These are phyloP conservation scores for Plectropomus leopardus DNA, from an alignment of 2,113 vertebrate genomes.

Conservation along the genomic window DNA sequence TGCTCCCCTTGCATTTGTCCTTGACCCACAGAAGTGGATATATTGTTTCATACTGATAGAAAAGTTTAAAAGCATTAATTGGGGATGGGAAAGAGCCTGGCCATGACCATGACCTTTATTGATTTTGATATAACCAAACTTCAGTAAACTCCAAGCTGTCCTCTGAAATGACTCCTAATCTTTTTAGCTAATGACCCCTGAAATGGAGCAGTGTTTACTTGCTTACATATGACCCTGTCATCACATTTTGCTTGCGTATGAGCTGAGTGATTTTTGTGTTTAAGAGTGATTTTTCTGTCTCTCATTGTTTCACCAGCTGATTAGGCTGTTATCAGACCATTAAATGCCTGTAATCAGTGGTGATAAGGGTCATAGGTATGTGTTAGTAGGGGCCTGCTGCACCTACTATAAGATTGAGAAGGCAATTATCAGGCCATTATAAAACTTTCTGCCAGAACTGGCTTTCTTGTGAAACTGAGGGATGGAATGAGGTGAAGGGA, in stretches of 20 bases:
- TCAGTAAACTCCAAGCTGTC: background rate
- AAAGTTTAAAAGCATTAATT: constrained; percentile 1
- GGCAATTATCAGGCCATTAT: too few species aligned
- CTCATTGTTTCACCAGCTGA: too few species aligned
- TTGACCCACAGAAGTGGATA: constrained; percentile 1
- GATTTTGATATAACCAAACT: background rate
- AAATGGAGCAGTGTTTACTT: background rate
- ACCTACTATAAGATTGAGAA: too few species aligned
- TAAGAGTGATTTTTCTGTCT: background rate
- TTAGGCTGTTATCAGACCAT: too few species aligned
- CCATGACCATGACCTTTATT: background rate
- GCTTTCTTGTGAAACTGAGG: too few species aligned
- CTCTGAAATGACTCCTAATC: background rate
- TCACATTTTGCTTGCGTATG: background rate
- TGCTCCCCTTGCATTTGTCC: background rate
- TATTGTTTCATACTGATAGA: background rate
- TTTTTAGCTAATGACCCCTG: background rate
- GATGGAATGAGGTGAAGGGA: too few species aligned
- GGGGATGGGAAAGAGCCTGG: background rate
- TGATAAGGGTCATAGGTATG: too few species aligned
- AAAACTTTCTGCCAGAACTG: too few species aligned
- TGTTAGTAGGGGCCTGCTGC: too few species aligned
- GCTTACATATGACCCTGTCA: too few species aligned
- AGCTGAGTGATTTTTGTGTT: background rate
- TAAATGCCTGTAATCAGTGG: too few species aligned